Evolutionary conservation across 2,888 invertebrate genomes (phyloP).

Genomic region (Gymnoscelis rufifasciata): DNA sequence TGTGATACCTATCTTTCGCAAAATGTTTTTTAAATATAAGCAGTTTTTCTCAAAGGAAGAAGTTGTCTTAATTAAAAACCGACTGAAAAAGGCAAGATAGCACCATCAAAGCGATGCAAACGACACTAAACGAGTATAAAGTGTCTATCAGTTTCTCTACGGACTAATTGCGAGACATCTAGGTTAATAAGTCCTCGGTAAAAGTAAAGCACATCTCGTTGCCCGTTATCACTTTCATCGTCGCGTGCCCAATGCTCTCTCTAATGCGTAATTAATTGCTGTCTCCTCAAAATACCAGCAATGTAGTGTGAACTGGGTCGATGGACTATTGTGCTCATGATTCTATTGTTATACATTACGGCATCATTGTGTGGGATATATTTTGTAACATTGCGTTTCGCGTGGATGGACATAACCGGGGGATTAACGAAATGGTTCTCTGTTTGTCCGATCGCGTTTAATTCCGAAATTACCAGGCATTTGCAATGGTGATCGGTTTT

Average conservation of each 20-base stretch:
- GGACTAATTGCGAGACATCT: conserved; percentile 23
- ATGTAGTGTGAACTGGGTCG: conserved; percentile 39
- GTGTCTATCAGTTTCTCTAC: conserved; percentile 5
- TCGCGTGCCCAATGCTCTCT: conserved; percentile 39
- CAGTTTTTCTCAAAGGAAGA: too few species aligned
- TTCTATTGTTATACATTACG: conserved; percentile 22
- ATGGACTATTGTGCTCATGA: conserved; percentile 18
- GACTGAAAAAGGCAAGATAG: too few species aligned
- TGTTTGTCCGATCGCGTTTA: background rate
- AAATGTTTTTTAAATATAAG: too few species aligned
- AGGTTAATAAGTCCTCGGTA: conserved; percentile 39
- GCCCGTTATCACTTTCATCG: conserved; percentile 45
- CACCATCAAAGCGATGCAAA: background rate
- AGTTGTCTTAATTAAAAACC: too few species aligned
- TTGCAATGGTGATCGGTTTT: background rate
- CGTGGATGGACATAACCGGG: conserved; percentile 5
- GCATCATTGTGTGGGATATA: conserved; percentile 23
- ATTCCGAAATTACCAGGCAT: background rate
- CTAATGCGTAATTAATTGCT: conserved; percentile 47
- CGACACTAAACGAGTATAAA: background rate
- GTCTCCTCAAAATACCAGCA: conserved; percentile 38
- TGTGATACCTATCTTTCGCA: too few species aligned
- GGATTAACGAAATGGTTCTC: too few species aligned
- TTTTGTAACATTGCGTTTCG: conserved; percentile 21
- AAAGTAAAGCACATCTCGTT: conserved; percentile 41